A percentile compares a stretch with the other conserved stretches of the same genome.
Evolutionary conservation across 2,888 invertebrate species (phyloP).

Genomic region (Zaprionus bogoriensis): DNA sequence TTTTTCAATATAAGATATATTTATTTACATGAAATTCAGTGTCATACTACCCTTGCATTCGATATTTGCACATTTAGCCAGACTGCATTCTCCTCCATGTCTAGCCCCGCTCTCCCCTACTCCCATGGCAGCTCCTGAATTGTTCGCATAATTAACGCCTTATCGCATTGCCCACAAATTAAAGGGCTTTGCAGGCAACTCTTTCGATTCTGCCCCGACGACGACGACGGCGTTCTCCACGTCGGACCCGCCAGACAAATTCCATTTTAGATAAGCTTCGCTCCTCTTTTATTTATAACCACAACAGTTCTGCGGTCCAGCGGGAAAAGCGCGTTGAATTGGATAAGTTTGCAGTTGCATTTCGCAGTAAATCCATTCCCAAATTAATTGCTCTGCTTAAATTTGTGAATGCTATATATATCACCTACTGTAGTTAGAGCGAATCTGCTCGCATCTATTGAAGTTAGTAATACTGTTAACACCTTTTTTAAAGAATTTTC

Average conservation of each 20-base stretch:
- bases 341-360: neutral
- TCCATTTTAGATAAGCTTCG: slow-evolving; percentile 56
- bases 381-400: too few species aligned
- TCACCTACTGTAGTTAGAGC: too few species aligned
- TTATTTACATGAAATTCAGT: too few species aligned
- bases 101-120: neutral
- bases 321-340: slow-evolving; percentile 15
- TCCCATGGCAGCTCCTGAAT: slow-evolving; percentile 30
- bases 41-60: too few species aligned
- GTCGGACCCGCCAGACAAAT: slow-evolving; percentile 50
- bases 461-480: too few species aligned
- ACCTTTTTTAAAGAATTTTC: too few species aligned
- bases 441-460: too few species aligned
- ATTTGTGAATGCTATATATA: too few species aligned
- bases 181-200: slow-evolving; percentile 50
- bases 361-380: neutral
- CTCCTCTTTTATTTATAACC: slow-evolving; percentile 49
- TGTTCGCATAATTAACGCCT: slow-evolving; percentile 58
- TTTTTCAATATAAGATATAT: too few species aligned
- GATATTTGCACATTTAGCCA: neutral
- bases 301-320: slow-evolving; percentile 1
- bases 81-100: neutral
- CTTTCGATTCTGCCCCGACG: slow-evolving; percentile 14
- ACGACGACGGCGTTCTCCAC: slow-evolving; percentile 44
- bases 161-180: slow-evolving; percentile 69